phyloP scores from a whole-genome alignment of 2,113 vertebrate genomes.

The Mus pahari region DNA sequence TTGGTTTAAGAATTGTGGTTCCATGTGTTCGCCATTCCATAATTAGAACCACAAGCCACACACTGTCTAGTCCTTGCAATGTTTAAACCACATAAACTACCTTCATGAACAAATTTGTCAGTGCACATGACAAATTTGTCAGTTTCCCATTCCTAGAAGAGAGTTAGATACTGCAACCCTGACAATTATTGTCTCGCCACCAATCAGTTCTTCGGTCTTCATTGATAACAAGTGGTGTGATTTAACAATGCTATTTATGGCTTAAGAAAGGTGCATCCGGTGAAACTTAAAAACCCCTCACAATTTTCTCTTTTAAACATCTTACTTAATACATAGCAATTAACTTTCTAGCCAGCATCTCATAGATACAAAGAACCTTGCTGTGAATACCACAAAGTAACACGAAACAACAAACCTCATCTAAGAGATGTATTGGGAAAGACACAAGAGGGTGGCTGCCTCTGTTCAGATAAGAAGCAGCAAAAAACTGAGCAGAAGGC shows the following conservation, averaged over 20 bases:
- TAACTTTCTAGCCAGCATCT: background rate
- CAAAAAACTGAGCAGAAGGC: background rate
- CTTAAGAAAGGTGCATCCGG: background rate
- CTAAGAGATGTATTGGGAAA: background rate
- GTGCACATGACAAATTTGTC: slow-evolving; percentile 92
- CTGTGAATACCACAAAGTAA: background rate
- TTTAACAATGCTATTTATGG: background rate
- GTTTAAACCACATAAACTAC: slow-evolving; percentile 90
- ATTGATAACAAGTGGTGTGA: background rate
- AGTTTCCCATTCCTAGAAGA: slow-evolving; percentile 92
- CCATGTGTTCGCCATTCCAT: background rate
- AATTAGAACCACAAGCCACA: slow-evolving; percentile 90
- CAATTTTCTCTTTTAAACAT: background rate
- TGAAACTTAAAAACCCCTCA: background rate
- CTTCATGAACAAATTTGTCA: slow-evolving; percentile 92
- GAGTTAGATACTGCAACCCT: background rate
- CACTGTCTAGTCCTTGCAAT: slow-evolving; percentile 92
- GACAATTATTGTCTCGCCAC: background rate
- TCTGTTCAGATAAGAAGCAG: background rate
- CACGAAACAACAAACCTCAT: background rate
- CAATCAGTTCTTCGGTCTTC: background rate
- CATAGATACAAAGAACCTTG: background rate
- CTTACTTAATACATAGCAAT: background rate
- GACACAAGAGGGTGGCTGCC: background rate
- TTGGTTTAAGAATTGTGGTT: background rate